Evolutionary conservation across 2,113 vertebrate species (phyloP).

Genomic region (Coturnix japonica): DNA sequence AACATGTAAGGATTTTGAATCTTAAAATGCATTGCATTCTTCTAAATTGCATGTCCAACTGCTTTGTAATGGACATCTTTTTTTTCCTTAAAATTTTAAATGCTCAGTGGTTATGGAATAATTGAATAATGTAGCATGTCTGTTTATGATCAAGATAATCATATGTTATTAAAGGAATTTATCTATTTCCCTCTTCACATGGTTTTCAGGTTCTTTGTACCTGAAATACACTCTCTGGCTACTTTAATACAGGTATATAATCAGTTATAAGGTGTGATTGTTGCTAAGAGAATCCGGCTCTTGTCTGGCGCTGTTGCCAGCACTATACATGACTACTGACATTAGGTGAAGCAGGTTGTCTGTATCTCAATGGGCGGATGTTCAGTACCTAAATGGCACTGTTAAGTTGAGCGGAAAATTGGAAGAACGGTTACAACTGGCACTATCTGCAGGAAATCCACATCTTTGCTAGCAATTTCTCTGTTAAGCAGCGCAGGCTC

Average conservation of each 20-base stretch:
- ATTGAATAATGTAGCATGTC: not conserved
- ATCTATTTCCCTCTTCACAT: not conserved
- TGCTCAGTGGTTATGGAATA: not conserved
- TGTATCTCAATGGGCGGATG: not conserved
- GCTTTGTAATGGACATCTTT: slow-evolving; percentile 14
- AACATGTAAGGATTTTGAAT: not conserved
- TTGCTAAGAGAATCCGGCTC: too few species aligned
- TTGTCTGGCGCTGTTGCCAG: too few species aligned
- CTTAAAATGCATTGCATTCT: slow-evolving; percentile 34
- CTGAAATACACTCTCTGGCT: not conserved
- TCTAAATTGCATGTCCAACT: not conserved
- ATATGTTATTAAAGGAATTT: not conserved
- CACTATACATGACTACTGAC: not conserved
- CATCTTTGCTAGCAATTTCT: not conserved
- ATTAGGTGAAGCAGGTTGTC: not conserved
- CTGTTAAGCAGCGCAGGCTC: not conserved
- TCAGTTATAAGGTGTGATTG: not conserved
- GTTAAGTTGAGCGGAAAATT: not conserved
- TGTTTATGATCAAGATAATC: slow-evolving; percentile 14
- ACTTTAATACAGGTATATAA: not conserved
- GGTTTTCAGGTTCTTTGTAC: not conserved
- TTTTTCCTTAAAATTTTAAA: slow-evolving; percentile 13
- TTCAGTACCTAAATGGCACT: not conserved
- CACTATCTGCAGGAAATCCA: not conserved
- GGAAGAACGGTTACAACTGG: not conserved